A percentile compares a stretch with the other conserved stretches of the same genome.
Conservation (phyloP, 2,113 vertebrate species). For the Otus sunia region DNA sequence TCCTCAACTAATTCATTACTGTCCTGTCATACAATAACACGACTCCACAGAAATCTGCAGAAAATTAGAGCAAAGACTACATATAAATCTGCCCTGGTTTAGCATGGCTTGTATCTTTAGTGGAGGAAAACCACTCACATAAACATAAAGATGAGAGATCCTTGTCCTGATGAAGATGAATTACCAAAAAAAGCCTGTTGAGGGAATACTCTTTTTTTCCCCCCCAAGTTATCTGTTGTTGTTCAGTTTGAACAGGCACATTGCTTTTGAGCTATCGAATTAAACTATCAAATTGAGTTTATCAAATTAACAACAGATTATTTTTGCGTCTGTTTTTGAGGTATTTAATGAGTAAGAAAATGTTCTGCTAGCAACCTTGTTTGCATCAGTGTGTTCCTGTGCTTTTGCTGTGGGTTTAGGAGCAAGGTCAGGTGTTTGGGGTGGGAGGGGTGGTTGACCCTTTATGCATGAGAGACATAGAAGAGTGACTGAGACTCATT, state of each 20-base stretch:
- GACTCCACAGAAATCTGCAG: conserved; percentile 42
- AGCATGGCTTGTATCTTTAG: neutral
- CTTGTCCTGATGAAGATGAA: neutral
- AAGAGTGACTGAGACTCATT: neutral
- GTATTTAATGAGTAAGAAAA: neutral
- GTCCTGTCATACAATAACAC: neutral
- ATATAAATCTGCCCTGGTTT: conserved; percentile 1
- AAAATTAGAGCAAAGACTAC: neutral
- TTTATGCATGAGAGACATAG: neutral
- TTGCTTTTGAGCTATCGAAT: neutral
- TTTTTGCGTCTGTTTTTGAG: conserved; percentile 17
- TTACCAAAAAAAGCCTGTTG: neutral
- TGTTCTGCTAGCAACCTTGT: neutral
- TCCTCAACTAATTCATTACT: neutral
- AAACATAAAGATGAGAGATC: neutral
- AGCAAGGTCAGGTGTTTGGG: neutral
- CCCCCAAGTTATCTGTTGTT: conserved; percentile 1
- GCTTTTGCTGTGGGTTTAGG: neutral
- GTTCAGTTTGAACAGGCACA: conserved; percentile 10
- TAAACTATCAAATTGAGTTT: neutral
- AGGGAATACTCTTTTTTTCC: neutral
- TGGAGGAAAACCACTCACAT: conserved; percentile 10
- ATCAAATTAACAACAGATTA: neutral
- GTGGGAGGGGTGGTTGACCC: neutral
- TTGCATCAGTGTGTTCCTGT: neutral